A percentile compares a stretch with the other conserved stretches of the same genome.
phyloP scores from a whole-genome alignment of 2,113 vertebrate genomes.

The Syngnathoides biaculeatus region DNA sequence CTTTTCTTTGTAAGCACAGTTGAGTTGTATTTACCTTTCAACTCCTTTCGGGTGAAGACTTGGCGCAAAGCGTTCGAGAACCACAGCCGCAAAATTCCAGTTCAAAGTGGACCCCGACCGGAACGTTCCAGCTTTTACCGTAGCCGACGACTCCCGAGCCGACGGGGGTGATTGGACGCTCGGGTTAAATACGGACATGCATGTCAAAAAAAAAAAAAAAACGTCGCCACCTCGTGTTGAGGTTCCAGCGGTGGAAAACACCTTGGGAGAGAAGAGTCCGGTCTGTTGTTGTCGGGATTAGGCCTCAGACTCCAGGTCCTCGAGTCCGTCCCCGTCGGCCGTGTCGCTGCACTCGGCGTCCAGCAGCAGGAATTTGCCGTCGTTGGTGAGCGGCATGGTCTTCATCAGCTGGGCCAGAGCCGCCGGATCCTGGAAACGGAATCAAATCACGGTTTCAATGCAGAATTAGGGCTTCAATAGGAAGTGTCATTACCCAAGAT shows the following conservation, averaged over 20 bases:
- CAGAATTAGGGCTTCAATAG: too few species aligned
- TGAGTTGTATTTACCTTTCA: too few species aligned
- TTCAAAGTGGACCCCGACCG: not conserved
- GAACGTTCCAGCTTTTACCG: not conserved
- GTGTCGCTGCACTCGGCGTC: constrained; percentile 71
- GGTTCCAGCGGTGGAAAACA: not conserved
- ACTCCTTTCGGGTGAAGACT: too few species aligned
- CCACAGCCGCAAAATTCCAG: not conserved
- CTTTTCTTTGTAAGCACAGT: too few species aligned
- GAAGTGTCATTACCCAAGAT: too few species aligned
- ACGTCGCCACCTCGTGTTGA: not conserved
- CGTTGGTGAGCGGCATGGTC: constrained; percentile 86
- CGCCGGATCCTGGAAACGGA: constrained; percentile 82
- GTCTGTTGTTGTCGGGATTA: constrained; percentile 38
- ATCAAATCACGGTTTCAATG: not conserved
- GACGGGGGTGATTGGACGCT: not conserved
- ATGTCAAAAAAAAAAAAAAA: not conserved
- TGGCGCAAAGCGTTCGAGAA: too few species aligned
- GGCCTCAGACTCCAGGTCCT: constrained; percentile 89
- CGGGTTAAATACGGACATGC: not conserved
- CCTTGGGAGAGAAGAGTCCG: not conserved
- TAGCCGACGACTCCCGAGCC: not conserved
- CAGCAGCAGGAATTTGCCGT: constrained; percentile 90
- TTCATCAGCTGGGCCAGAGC: constrained; percentile 89
- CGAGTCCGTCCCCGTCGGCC: constrained; percentile 64